Evolutionary conservation across 64 coral and sea anemone species (phyloP), one percentile per base, ranked within the genome.

Genomic region (Porites australiensis): DNA sequence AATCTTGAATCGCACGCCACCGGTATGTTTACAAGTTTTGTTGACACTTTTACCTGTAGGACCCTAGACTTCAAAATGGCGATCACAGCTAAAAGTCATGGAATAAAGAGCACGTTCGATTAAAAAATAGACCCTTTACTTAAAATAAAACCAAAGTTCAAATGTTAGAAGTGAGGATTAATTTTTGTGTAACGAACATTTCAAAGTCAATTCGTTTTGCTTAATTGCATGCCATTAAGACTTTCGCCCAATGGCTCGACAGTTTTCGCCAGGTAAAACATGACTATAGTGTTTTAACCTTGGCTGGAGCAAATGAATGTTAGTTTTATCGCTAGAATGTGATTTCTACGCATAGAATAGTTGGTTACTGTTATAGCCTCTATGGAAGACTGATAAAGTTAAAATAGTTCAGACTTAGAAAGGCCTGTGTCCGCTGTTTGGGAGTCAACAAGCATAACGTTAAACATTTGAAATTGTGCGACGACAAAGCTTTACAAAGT

Each of bases 11-110:
- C 19, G 16, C 6, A 11, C 20, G 18, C 16, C 44, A 84, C 81
- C 81, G 81, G 81, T 84, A 12, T 10, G 44, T 69, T 80, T 64
- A 50, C 23, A 65, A 16, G 13, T 14, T 68, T 19, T 84, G 62
- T 84, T 84, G 81, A 84, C 81, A 84, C 19, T 47, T 50, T 3
- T 48, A 84, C 81, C 81, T 64, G 81, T 64, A 19, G 52, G 5
- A 19, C 44, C 81, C 81, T 68, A 63, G 61, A 69, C 44, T 69
- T 68, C 19, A 51, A 22, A 49, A 46, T 65, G 43, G 58, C 13
- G 60, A 82, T 82, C 44, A 78, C 50, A 55, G 16, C 9, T 47
- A 46, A 22, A 49, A 14, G 67, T 63, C 37, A 84, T 65, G 81
- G 37, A 68, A 18, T 5, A 11, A 84, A 22, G 69, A 18, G 51